Percentiles rank a stretch among this genome's conserved stretches.
phyloP scores from a whole-genome alignment of 2,888 invertebrate genomes.

The Zeuzera pyrina region DNA sequence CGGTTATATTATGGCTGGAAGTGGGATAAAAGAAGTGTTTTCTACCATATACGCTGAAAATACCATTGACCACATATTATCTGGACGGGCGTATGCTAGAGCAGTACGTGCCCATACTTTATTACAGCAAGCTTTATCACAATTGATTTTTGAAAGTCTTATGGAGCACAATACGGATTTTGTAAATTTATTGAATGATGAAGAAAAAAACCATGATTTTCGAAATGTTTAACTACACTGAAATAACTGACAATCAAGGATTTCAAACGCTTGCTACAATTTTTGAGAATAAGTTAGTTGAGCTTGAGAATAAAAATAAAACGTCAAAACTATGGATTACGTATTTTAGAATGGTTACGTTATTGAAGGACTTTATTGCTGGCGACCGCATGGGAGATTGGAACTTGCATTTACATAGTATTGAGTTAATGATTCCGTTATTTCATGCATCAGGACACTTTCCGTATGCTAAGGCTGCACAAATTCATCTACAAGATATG shows the following conservation, averaged over 20 bases:
- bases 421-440: background rate
- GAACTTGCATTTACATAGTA: background rate
- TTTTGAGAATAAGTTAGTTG: no score
- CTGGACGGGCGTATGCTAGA: conserved; percentile 11
- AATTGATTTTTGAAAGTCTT: no score
- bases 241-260: no score
- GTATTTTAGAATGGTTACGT: conserved; percentile 22
- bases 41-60: conserved; percentile 11
- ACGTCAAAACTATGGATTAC: conserved; percentile 8
- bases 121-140: no score
- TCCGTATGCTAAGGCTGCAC: background rate
- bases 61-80: conserved; percentile 7
- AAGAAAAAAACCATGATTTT: no score
- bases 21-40: conserved; percentile 12
- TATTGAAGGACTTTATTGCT: conserved; percentile 24
- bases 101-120: conserved; percentile 8
- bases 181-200: no score
- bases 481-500: no score
- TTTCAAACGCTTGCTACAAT: no score
- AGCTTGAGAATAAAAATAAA: background rate
- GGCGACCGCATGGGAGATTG: no score
- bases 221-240: no score
- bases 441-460: background rate
- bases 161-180: conserved; percentile 8
- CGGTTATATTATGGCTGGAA: conserved; percentile 10